Evolutionary conservation across 2,113 vertebrate genomes (phyloP).

Genomic region (Pavo muticus): DNA sequence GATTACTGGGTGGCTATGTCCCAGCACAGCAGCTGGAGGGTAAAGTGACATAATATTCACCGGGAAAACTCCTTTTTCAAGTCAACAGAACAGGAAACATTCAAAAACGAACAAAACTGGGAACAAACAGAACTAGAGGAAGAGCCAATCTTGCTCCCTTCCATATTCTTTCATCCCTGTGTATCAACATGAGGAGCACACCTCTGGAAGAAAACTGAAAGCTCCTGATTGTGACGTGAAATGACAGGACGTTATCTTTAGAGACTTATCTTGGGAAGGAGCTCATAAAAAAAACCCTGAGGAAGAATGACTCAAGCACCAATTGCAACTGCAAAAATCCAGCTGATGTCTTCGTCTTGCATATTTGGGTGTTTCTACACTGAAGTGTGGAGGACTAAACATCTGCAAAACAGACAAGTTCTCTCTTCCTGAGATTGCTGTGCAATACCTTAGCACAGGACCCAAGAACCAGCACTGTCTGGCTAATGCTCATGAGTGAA

Average conservation of each 20-base stretch:
- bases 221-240: not conserved
- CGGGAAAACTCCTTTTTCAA: constrained; percentile 34
- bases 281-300: not conserved
- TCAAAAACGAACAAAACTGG: not conserved
- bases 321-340: not conserved
- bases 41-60: constrained; percentile 6
- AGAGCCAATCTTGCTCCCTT: not conserved
- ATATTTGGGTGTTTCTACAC: not conserved
- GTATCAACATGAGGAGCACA: not conserved
- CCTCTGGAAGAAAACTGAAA: not conserved
- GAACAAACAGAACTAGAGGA: not conserved
- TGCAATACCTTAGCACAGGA: accelerated
- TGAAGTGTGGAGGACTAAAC: not conserved
- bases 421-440: not conserved
- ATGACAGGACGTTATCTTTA: not conserved
- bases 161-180: not conserved
- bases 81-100: not conserved
- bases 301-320: not conserved
- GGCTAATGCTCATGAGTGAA: not conserved
- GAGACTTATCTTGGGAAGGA: not conserved
- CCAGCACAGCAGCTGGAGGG: constrained; percentile 55
- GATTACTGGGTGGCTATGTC: constrained; percentile 71
- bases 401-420: not conserved
- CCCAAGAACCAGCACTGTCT: not conserved
- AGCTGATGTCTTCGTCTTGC: not conserved